Percentiles rank a stretch among this genome's conserved stretches.
phyloP scores from a whole-genome alignment of 2,888 invertebrate species.

The Maniola hyperantus region DNA sequence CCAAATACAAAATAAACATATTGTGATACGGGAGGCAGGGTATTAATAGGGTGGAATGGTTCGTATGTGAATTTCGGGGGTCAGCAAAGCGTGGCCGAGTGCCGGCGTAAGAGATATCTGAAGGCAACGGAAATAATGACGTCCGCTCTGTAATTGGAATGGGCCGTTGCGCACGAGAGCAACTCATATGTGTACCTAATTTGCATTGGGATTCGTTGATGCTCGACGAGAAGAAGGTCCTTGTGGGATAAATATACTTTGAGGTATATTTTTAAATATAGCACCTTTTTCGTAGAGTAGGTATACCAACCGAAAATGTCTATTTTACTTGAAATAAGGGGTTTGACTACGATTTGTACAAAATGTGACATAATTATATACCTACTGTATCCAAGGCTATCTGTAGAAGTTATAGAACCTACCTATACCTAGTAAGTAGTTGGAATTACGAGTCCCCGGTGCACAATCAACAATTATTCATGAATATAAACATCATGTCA shows the following conservation, averaged over 20 bases:
- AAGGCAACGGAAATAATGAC: constrained; percentile 77
- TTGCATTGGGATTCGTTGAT: constrained; percentile 24
- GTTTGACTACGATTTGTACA: too few species aligned
- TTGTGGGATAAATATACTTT: background rate
- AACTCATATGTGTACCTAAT: constrained; percentile 21
- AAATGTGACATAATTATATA: too few species aligned
- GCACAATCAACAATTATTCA: constrained; percentile 77
- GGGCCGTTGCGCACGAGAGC: constrained; percentile 42
- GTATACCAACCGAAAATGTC: too few species aligned
- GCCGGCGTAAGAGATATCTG: constrained; percentile 55
- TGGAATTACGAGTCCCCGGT: constrained; percentile 39
- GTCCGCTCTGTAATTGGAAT: constrained; percentile 78
- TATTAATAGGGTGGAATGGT: constrained; percentile 24
- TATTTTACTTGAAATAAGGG: too few species aligned
- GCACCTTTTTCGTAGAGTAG: background rate
- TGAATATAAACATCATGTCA: constrained; percentile 80
- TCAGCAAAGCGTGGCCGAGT: constrained; percentile 63
- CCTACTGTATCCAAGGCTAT: background rate
- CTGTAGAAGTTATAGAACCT: background rate
- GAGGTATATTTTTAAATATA: background rate
- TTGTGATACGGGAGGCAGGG: background rate
- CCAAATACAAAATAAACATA: constrained; percentile 12
- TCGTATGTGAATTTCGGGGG: constrained; percentile 57
- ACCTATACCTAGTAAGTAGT: constrained; percentile 2
- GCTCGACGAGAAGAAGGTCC: constrained; percentile 6